phyloP scores from a whole-genome alignment of 2,888 invertebrate species.

The Chrysolina haemoptera region DNA sequence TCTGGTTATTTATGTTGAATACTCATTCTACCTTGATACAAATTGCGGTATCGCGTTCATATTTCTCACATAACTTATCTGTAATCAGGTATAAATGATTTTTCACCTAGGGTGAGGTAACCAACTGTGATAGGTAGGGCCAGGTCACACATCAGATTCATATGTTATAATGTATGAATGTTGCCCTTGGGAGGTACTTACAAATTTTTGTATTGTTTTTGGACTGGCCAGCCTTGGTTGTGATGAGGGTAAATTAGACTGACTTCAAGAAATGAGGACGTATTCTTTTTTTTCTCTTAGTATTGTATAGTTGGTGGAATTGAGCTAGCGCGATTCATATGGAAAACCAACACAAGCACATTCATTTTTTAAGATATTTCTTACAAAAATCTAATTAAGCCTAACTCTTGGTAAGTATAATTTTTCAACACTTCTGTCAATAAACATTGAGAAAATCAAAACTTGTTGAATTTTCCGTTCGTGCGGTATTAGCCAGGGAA shows the following conservation, averaged over 20 bases:
- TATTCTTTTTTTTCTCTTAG: background rate
- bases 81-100: conserved; percentile 61
- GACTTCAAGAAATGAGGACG: background rate
- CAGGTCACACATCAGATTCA: conserved; percentile 55
- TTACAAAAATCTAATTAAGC: no score
- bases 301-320: conserved; percentile 9
- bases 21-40: conserved; percentile 46
- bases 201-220: conserved; percentile 58
- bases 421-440: no score
- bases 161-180: conserved; percentile 52
- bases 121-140: conserved; percentile 60
- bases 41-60: conserved; percentile 56
- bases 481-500: no score
- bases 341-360: no score
- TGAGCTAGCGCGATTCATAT: background rate
- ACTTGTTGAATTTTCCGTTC: no score
- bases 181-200: conserved; percentile 56
- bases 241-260: conserved; percentile 30
- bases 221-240: conserved; percentile 32
- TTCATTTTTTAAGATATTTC: no score
- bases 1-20: conserved; percentile 44
- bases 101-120: conserved; percentile 62
- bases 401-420: no score
- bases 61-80: conserved; percentile 59
- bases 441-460: no score